Conservation (phyloP, 2,888 invertebrate genomes). For the Yponomeuta evonymella region DNA sequence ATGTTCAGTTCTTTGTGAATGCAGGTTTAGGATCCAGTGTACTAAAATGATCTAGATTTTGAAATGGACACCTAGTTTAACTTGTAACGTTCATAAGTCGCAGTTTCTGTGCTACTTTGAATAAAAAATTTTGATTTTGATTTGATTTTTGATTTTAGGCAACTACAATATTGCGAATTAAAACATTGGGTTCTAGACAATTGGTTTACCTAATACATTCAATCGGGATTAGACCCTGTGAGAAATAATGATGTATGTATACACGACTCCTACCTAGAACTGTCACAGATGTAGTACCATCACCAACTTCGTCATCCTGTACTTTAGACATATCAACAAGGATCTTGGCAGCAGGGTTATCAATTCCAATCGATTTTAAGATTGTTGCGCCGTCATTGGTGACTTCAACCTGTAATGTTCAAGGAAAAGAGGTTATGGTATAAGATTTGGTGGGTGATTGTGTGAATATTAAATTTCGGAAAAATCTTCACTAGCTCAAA, state of each 20-base stretch:
- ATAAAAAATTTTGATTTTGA: no score
- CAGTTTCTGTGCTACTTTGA: no score
- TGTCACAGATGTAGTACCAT: slow-evolving; percentile 99
- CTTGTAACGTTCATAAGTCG: no score
- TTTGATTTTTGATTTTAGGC: no score
- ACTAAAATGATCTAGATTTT: no score
- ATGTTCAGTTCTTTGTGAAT: neutral
- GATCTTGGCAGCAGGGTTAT: slow-evolving; percentile 99
- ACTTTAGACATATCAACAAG: slow-evolving; percentile 99
- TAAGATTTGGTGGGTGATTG: neutral
- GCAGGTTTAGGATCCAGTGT: no score
- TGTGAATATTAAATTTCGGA: neutral
- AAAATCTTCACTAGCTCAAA: neutral
- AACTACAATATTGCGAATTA: neutral
- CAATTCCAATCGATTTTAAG: slow-evolving; percentile 95
- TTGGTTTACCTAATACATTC: no score
- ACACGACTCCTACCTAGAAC: slow-evolving; percentile 79
- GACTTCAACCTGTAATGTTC: slow-evolving; percentile 85
- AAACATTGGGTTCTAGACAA: no score
- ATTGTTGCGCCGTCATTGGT: slow-evolving; percentile 99
- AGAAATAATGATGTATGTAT: neutral
- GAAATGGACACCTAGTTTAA: no score
- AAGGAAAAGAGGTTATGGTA: slow-evolving; percentile 3
- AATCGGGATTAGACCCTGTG: neutral
- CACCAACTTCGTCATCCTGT: slow-evolving; percentile 99